A percentile compares a stretch with the other conserved stretches of the same genome.
Evolutionary conservation across 2,888 invertebrate species (phyloP).

Genomic region (Coronaproctus castanopsis): DNA sequence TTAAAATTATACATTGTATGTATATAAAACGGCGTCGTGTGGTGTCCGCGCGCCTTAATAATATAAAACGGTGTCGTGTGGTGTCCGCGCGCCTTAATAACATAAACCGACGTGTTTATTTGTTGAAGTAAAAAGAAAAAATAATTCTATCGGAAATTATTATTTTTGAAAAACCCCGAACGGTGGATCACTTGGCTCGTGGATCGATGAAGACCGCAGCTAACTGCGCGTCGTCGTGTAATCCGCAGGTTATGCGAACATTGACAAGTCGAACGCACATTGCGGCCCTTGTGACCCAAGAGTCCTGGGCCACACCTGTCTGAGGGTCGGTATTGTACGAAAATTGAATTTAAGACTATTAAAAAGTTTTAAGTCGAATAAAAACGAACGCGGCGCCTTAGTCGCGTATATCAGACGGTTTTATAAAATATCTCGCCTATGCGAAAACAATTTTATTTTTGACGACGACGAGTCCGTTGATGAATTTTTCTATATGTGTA

Average conservation of each 20-base stretch:
- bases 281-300: conserved; percentile 31
- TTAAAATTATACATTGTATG: too few species aligned
- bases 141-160: neutral
- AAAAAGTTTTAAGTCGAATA: too few species aligned
- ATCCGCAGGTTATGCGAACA: conserved; percentile 34
- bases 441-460: too few species aligned
- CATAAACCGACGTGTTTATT: neutral
- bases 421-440: too few species aligned
- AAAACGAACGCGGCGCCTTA: too few species aligned
- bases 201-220: conserved; percentile 40
- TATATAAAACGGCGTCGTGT: too few species aligned
- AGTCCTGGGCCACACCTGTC: conserved; percentile 31
- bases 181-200: conserved; percentile 39
- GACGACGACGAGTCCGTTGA: too few species aligned
- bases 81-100: neutral
- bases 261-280: conserved; percentile 41
- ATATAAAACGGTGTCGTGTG: neutral
- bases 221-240: conserved; percentile 29
- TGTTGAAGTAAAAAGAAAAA: neutral
- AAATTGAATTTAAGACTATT: too few species aligned
- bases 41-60: neutral
- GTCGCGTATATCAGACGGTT: too few species aligned
- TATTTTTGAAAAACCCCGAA: conserved; percentile 25
- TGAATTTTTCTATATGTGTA: too few species aligned
- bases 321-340: conserved; percentile 29